phyloP scores from a whole-genome alignment of 1,140 invertebrate species.

The Idris sp. region DNA sequence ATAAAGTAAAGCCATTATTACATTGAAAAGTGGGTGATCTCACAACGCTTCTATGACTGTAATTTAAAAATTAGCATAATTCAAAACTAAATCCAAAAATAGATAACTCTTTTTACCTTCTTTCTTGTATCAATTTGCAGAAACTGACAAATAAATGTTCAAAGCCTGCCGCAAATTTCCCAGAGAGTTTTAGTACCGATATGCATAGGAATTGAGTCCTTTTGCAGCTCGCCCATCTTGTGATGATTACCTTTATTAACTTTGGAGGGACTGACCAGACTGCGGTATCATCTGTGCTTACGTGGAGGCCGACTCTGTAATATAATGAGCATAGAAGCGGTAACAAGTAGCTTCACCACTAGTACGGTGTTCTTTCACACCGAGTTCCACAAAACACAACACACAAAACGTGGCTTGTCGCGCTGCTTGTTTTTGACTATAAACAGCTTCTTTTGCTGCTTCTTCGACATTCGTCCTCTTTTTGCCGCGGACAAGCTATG shows the following conservation, averaged over 20 bases:
- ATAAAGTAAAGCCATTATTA: too few species aligned
- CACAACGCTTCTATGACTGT: too few species aligned
- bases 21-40: too few species aligned
- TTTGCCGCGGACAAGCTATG: slow-evolving; percentile 17
- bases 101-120: too few species aligned
- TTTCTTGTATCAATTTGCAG: too few species aligned
- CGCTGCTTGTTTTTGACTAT: slow-evolving; percentile 26
- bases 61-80: too few species aligned
- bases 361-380: slow-evolving; percentile 36
- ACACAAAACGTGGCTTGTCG: slow-evolving; percentile 41
- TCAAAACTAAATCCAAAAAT: too few species aligned
- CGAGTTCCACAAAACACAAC: slow-evolving; percentile 30
- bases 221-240: background rate
- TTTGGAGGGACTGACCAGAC: slow-evolving; percentile 1
- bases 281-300: slow-evolving; percentile 5
- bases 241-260: slow-evolving; percentile 30
- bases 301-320: slow-evolving; percentile 10
- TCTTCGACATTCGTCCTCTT: slow-evolving; percentile 7
- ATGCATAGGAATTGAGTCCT: slow-evolving; percentile 9
- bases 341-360: slow-evolving; percentile 38
- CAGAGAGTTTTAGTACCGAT: slow-evolving; percentile 6
- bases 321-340: slow-evolving; percentile 44
- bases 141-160: too few species aligned
- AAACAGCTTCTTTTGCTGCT: slow-evolving; percentile 6
- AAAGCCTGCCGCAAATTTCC: slow-evolving; percentile 9